phyloP scores from a whole-genome alignment of 30 jellyfish, hydroid and myxozoan species.

The Chironex yamaguchii region DNA sequence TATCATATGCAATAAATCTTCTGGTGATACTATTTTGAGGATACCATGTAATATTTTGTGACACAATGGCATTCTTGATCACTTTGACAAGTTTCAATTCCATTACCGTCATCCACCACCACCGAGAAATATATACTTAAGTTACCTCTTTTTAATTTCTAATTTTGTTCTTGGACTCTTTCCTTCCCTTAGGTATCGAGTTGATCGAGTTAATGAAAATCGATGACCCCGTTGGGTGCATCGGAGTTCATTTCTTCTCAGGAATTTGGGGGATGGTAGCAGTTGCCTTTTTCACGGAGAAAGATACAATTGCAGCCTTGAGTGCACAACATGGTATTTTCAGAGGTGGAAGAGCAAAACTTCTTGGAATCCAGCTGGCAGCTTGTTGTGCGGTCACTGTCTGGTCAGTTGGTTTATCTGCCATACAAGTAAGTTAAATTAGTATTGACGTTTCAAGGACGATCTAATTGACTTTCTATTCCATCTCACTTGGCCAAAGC shows the following conservation, averaged over 20 bases:
- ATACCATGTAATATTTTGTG: too few species aligned
- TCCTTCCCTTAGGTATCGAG: constrained; percentile 85
- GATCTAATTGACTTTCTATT: too few species aligned
- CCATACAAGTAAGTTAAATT: constrained; percentile 79
- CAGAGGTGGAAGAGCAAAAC: constrained; percentile 66
- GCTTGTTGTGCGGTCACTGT: constrained; percentile 64
- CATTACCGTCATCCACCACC: too few species aligned
- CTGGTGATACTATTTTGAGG: too few species aligned
- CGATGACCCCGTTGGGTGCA: constrained; percentile 97
- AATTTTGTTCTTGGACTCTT: too few species aligned
- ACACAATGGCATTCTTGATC: too few species aligned
- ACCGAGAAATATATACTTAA: too few species aligned
- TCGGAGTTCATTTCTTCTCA: constrained; percentile 78
- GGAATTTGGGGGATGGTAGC: constrained; percentile 93
- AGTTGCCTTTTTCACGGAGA: constrained; percentile 82
- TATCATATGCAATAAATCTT: too few species aligned
- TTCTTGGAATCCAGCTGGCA: constrained; percentile 66
- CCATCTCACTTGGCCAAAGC: too few species aligned
- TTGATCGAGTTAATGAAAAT: constrained; percentile 69
- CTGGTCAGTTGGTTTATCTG: constrained; percentile 82
- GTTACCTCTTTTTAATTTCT: too few species aligned
- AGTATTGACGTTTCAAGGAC: too few species aligned
- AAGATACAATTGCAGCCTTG: constrained; percentile 32
- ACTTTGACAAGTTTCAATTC: too few species aligned
- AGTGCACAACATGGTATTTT: constrained; percentile 48